Evolutionary conservation across 2,888 invertebrate species (phyloP), one percentile per base, ranked within the genome.

Genomic region (Amphiduros pacificus): DNA sequence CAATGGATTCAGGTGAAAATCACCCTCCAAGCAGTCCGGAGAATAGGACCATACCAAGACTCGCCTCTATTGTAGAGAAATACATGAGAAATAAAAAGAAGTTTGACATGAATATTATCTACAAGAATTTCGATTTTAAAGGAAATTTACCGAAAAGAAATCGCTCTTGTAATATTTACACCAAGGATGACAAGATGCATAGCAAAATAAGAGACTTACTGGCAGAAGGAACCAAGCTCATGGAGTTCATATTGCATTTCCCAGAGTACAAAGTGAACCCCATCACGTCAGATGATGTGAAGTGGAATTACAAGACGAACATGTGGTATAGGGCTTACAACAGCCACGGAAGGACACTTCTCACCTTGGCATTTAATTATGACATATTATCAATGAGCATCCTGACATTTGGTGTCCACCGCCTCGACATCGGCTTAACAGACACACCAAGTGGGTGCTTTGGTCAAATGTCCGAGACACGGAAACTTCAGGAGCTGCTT

Each of bases 301-400:
- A 56, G 22, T 29, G 60, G 4, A 67, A 71, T 31, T 79, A 75
- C 61, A 70, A 75, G 66, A 73, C 77, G 0, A 71, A 73, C 70
- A 61, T 70, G 29, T 80, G 79, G 79, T 73, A 74, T 49, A 69
- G 76, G 20, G 77, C 76, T 0, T 66, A 72, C 26, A 74, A 71
- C 11, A 70, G 69, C n/a, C 79, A 81, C 57, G 80, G 79, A 1
- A 69, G 74, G 29, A 77, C 76, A 0, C 63, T 81, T 41, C 70
- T 81, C 24, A 74, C 78, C 58, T 63, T 81, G 55, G 73, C 77
- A 1, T 79, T 80, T 63, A 75, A 79, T 65, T 79, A 77, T 62
- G 77, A 77, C 41, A 72, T 78, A 2, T 63, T 78, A 5, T 79
- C 78, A 1, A 66, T 80, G 64, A 66, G 72, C 31, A 73, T 79